Evolutionary conservation across 2,113 vertebrate genomes (phyloP).

Genomic region (Buteo buteo): DNA sequence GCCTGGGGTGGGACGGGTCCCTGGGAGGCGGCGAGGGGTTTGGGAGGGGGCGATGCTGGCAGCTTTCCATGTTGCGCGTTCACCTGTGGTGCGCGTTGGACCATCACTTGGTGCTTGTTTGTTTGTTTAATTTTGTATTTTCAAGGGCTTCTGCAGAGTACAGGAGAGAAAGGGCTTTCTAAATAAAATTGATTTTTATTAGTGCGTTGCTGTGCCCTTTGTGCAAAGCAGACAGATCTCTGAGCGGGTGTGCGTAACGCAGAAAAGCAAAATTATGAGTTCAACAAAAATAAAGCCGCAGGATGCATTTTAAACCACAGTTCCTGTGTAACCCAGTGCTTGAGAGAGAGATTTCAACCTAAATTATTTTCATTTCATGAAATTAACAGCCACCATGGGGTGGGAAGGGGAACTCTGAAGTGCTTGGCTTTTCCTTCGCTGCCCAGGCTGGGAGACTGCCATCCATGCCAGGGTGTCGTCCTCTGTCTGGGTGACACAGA

Average conservation of each 20-base stretch:
- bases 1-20: neutral
- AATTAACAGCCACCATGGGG: neutral
- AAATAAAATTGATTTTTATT: neutral
- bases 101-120: neutral
- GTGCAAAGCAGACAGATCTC: neutral
- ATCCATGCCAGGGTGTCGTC: neutral
- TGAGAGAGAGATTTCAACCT: neutral
- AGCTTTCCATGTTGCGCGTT: neutral
- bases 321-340: neutral
- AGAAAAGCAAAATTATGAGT: neutral
- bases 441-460: neutral
- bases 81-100: neutral
- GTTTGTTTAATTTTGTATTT: neutral
- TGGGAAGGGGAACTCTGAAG: neutral
- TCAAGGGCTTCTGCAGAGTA: neutral
- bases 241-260: accelerated
- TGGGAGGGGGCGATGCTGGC: neutral
- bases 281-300: neutral
- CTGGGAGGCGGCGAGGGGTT: neutral
- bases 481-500: accelerated
- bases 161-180: neutral
- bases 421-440: neutral
- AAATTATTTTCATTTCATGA: neutral
- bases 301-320: neutral
- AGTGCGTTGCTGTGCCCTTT: neutral